These are phyloP conservation scores for Karalla daura DNA, from an alignment of 2,797 vertebrate species.

Conservation along the genomic window DNA sequence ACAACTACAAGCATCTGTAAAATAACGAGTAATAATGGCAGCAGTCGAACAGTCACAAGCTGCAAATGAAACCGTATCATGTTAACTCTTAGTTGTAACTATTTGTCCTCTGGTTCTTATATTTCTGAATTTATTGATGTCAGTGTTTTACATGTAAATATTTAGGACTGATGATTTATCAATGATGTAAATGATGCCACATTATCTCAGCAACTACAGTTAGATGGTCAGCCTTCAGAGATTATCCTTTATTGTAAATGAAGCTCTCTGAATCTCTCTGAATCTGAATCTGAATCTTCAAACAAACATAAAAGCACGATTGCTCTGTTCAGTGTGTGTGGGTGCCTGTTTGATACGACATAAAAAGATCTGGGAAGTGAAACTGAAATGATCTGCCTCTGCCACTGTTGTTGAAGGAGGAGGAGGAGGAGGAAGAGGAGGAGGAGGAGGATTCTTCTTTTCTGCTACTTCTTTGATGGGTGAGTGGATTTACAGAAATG, in stretches of 20 bases:
- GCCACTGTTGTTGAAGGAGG: too few species aligned
- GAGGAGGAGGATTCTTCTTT: slow-evolving; percentile 39
- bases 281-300: neutral
- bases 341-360: neutral
- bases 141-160: neutral
- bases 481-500: slow-evolving; percentile 29
- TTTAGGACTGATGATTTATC: neutral
- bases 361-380: neutral
- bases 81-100: too few species aligned
- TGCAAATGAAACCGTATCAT: too few species aligned
- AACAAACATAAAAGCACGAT: neutral
- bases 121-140: neutral
- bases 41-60: too few species aligned
- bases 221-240: too few species aligned
- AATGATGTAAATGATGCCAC: neutral
- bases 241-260: too few species aligned
- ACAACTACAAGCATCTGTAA: too few species aligned
- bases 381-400: too few species aligned
- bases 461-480: slow-evolving; percentile 20
- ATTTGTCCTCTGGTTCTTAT: too few species aligned
- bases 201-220: too few species aligned
- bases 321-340: neutral
- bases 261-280: too few species aligned
- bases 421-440: slow-evolving; percentile 2
- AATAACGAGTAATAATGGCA: too few species aligned